Evolutionary conservation across 2,888 invertebrate species (phyloP), one percentile per base, ranked within the genome.

Genomic region (Drosophila algonquin): DNA sequence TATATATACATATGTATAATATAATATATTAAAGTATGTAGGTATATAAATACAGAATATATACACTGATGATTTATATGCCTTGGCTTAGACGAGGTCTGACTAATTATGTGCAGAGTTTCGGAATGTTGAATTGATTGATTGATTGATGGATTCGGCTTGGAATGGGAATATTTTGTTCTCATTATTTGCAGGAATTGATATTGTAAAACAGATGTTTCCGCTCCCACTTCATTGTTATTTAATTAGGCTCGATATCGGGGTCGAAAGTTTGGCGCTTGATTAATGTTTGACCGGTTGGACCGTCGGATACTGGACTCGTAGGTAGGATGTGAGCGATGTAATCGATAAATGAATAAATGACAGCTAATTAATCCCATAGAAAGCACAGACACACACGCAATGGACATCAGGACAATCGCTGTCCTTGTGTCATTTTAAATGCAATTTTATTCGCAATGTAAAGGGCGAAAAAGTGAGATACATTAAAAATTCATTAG

Each of bases 401-500:
- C 44, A 54, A 63, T 63, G 18, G n/a, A n/a, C 12, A 63, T 24
- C 24, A 18, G 53, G 44, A 60, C 27, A 57, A n/a, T 46, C 27
- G 6, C 30, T 54, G 85, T 76, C 83, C 88, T 82, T 88, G 83
- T 45, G 67, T 72, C 67, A 80, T 80, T 86, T 86, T 65, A 65
- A 88, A 88, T 83, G 67, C 50, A 73, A 64, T 74, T 79, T 58
- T 56, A 67, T 77, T 72, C 50, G 45, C 61, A 30, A 24, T 56
- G 24, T 45, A 73, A 75, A 73, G 65, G 62, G 65, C 64, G 63
- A 72, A 75, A 56, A 62, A 73, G 75, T 58, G 48, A 83, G 73
- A 74, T 58, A 55, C 69, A 83, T 88, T 88, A 83, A 80, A 80
- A 80, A 80, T 88, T 71, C 75, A 88, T 86, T 72, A 73, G 75